Evolutionary conservation across 2,113 vertebrate species (phyloP).

Genomic region (Cololabis saira): DNA sequence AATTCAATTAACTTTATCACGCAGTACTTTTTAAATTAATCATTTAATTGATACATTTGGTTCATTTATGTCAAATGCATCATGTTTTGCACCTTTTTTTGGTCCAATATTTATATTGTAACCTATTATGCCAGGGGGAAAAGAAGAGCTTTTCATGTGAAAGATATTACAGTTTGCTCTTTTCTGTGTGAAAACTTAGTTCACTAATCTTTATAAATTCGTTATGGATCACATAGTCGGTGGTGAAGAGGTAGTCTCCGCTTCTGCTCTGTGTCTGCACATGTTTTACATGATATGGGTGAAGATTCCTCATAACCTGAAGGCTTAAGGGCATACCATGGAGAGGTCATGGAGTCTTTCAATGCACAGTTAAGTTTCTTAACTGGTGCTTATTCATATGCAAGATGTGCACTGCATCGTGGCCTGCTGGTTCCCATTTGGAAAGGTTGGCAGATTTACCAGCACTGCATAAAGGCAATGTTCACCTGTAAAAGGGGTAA

Average conservation of each 20-base stretch:
- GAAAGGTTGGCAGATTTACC: neutral
- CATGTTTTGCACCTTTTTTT: conserved; percentile 4
- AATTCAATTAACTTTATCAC: no score
- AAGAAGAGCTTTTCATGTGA: conserved; percentile 18
- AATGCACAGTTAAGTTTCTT: neutral
- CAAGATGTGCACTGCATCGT: neutral
- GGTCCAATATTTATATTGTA: conserved; percentile 1
- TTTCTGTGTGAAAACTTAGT: conserved; percentile 44
- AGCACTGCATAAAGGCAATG: neutral
- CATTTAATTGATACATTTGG: no score
- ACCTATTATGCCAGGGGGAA: conserved; percentile 3
- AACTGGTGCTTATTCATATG: neutral
- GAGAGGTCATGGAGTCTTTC: neutral
- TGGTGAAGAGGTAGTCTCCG: conserved; percentile 24
- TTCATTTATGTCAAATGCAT: conserved; percentile 1
- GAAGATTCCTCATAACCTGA: conserved; percentile 34
- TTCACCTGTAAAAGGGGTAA: neutral
- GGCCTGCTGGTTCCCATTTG: neutral
- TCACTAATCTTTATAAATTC: conserved; percentile 61
- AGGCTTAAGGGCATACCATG: neutral
- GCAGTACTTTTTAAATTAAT: no score
- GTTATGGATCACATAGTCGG: conserved; percentile 60
- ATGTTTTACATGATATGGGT: conserved; percentile 56
- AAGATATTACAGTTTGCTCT: conserved; percentile 24
- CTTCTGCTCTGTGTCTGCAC: conserved; percentile 31